phyloP scores from a whole-genome alignment of 2,113 vertebrate genomes.

The Pluvialis apricaria region DNA sequence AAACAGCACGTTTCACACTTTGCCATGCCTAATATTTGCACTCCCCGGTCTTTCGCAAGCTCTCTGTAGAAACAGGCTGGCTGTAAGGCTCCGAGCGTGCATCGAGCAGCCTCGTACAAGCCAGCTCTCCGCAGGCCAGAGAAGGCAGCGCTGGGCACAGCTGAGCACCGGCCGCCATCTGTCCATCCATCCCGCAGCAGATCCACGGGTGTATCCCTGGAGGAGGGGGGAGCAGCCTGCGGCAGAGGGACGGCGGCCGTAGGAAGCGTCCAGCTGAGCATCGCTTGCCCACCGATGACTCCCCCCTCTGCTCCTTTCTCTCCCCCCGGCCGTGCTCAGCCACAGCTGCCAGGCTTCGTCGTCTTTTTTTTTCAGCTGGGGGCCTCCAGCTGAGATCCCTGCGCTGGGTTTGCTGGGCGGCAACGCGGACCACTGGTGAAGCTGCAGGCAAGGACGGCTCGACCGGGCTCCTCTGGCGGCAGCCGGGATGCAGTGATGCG shows the following conservation, averaged over 20 bases:
- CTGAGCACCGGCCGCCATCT: neutral
- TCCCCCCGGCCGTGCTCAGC: accelerated
- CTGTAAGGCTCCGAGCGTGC: neutral
- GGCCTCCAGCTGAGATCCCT: neutral
- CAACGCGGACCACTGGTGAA: neutral
- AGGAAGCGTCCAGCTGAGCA: neutral
- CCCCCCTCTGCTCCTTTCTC: neutral
- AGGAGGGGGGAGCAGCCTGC: neutral
- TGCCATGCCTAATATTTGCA: neutral
- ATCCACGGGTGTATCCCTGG: neutral
- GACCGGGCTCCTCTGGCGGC: accelerated
- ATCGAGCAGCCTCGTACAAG: neutral
- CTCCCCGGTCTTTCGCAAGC: neutral
- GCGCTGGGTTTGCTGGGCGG: neutral
- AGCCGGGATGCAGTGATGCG: accelerated
- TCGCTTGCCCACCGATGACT: accelerated
- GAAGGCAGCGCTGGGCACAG: neutral
- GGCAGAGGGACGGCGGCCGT: neutral
- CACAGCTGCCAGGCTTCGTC: neutral
- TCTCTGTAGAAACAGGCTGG: neutral
- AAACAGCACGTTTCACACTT: neutral
- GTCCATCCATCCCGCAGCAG: neutral
- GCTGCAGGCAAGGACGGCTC: neutral
- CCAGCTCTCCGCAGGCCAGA: neutral
- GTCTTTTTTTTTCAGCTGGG: neutral